Conservation (phyloP, 2,888 invertebrate genomes). For the Sthenelais limicola region DNA sequence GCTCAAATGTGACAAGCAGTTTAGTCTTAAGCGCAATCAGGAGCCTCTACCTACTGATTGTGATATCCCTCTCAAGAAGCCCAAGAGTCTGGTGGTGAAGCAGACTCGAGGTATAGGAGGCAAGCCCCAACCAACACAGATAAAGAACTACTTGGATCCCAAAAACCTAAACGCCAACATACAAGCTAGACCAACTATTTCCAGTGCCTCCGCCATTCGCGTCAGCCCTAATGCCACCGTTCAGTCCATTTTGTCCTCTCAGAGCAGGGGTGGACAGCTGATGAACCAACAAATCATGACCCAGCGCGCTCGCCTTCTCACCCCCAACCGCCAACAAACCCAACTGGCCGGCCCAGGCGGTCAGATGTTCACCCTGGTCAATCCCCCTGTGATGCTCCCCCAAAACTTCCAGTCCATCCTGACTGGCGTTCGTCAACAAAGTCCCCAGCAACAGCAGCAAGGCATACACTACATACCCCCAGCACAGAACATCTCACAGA, state of each 20-base stretch:
- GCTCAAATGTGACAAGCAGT: constrained; percentile 89
- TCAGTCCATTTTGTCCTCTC: constrained; percentile 16
- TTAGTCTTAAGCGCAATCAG: constrained; percentile 87
- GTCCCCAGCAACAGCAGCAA: neutral
- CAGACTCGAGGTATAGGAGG: no score
- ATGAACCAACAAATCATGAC: constrained; percentile 3
- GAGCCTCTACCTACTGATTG: constrained; percentile 76
- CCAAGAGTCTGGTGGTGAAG: constrained; percentile 19
- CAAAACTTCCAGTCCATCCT: constrained; percentile 1
- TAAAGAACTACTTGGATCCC: constrained; percentile 11
- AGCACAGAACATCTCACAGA: constrained; percentile 24
- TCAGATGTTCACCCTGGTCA: constrained; percentile 41
- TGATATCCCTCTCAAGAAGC: constrained; percentile 48
- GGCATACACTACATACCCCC: neutral
- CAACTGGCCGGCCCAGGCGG: constrained; percentile 41
- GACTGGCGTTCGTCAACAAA: constrained; percentile 1
- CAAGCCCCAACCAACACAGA: neutral
- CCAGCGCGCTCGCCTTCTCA: neutral
- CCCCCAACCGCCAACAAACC: neutral
- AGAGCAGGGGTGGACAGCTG: neutral
- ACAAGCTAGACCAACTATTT: neutral
- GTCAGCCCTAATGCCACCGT: constrained; percentile 25
- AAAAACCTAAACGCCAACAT: neutral
- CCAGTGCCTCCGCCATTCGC: constrained; percentile 8
- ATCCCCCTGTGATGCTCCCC: constrained; percentile 11